Evolutionary conservation across 2,113 vertebrate species (phyloP).

Genomic region (Climacteris rufus): DNA sequence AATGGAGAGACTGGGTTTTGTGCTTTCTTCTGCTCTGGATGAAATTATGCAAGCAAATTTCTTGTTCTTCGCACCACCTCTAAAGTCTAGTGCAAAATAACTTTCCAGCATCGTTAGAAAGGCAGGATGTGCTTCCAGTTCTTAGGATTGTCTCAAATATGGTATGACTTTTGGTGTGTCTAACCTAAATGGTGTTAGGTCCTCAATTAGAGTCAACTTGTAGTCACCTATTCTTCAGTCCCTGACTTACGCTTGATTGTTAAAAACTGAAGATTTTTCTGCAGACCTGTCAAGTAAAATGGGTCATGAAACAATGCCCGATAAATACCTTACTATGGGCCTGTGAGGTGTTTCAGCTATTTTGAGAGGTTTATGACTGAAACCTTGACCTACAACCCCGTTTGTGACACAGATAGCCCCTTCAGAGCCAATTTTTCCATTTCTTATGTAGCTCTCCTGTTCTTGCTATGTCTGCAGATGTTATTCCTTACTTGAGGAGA

Average conservation of each 20-base stretch:
- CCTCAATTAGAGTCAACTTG: not conserved
- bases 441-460: not conserved
- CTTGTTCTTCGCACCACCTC: not conserved
- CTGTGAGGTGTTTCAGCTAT: not conserved
- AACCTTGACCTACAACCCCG: not conserved
- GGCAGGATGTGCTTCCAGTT: not conserved
- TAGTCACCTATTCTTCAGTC: rapidly evolving
- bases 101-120: not conserved
- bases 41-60: not conserved
- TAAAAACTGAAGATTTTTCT: not conserved
- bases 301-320: not conserved
- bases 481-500: not conserved
- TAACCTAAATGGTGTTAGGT: not conserved
- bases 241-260: not conserved
- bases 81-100: not conserved
- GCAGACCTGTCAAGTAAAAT: not conserved
- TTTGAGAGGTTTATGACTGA: not conserved
- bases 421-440: not conserved
- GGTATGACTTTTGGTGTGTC: not conserved
- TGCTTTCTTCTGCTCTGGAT: not conserved
- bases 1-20: not conserved
- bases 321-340: not conserved
- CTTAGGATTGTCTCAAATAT: not conserved
- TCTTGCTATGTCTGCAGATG: not conserved
- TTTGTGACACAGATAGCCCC: not conserved